A percentile compares a stretch with the other conserved stretches of the same genome.
These are phyloP conservation scores for Bucco capensis DNA, from an alignment of 2,113 vertebrate genomes.

Conservation along the genomic window DNA sequence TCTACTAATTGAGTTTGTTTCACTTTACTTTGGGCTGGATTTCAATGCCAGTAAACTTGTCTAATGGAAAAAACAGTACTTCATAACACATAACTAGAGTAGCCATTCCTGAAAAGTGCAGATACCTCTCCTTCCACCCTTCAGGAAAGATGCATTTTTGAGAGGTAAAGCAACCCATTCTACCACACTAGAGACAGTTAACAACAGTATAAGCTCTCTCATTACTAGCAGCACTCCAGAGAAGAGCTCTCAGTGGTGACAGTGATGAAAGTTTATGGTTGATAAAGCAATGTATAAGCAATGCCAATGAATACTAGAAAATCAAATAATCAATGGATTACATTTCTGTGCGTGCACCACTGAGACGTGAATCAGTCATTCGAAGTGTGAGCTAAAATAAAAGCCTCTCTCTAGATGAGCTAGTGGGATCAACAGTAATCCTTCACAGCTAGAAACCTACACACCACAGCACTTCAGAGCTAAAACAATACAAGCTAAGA, in stretches of 20 bases:
- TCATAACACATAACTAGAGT: not conserved
- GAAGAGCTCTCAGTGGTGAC: not conserved
- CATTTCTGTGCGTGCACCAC: not conserved
- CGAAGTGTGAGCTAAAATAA: not conserved
- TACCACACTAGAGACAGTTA: not conserved
- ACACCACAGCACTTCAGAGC: not conserved
- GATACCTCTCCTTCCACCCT: not conserved
- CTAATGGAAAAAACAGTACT: not conserved
- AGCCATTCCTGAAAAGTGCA: not conserved
- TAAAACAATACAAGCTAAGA: not conserved
- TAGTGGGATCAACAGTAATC: not conserved
- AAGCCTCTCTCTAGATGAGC: not conserved
- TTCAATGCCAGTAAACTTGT: not conserved
- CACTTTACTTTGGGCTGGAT: not conserved
- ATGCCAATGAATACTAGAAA: not conserved
- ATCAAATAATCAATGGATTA: not conserved
- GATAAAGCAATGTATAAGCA: not conserved
- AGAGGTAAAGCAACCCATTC: not conserved
- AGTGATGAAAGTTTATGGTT: not conserved
- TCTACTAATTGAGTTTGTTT: not conserved
- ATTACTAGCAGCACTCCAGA: not conserved
- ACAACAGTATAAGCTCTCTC: not conserved
- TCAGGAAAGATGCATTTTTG: not conserved
- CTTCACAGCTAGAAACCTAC: not conserved
- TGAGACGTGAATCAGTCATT: not conserved